These are phyloP conservation scores for Chaunax sp. DNA, from an alignment of 2,797 vertebrate genomes.

Conservation along the genomic window DNA sequence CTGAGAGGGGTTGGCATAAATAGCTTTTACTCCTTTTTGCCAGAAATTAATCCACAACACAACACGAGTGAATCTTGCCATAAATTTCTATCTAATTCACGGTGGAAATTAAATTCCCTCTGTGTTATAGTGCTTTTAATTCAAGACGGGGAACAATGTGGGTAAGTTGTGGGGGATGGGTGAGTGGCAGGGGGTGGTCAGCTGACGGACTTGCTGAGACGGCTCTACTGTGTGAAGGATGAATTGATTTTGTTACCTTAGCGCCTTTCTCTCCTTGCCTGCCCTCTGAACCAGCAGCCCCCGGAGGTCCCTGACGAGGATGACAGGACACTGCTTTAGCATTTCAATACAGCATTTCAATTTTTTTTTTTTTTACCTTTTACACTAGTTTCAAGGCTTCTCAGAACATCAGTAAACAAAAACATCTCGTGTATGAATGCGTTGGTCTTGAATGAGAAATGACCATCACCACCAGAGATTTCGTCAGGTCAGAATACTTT, in stretches of 20 bases:
- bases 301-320: slow-evolving; percentile 90
- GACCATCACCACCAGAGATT: background rate
- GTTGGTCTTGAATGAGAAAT: background rate
- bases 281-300: slow-evolving; percentile 92
- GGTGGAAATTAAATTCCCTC: slow-evolving; percentile 42
- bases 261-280: slow-evolving; percentile 98
- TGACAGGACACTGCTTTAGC: slow-evolving; percentile 62
- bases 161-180: background rate
- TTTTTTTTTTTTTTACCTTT: background rate
- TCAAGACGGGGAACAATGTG: slow-evolving; percentile 26
- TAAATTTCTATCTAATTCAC: slow-evolving; percentile 60
- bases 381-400: background rate
- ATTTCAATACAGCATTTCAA: slow-evolving; percentile 25
- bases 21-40: slow-evolving; percentile 25
- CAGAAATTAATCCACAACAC: slow-evolving; percentile 39
- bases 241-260: slow-evolving; percentile 88
- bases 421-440: background rate
- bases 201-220: slow-evolving; percentile 34
- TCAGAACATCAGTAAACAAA: background rate
- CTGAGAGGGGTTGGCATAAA: slow-evolving; percentile 32
- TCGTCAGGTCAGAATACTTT: background rate
- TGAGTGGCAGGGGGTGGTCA: too few relatives aligned
- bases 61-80: slow-evolving; percentile 42
- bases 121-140: slow-evolving; percentile 51
- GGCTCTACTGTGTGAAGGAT: slow-evolving; percentile 42